A percentile compares a stretch with the other conserved stretches of the same genome.
These are phyloP conservation scores for Ladona fulva DNA, from an alignment of 1,140 invertebrate genomes.

Conservation along the genomic window DNA sequence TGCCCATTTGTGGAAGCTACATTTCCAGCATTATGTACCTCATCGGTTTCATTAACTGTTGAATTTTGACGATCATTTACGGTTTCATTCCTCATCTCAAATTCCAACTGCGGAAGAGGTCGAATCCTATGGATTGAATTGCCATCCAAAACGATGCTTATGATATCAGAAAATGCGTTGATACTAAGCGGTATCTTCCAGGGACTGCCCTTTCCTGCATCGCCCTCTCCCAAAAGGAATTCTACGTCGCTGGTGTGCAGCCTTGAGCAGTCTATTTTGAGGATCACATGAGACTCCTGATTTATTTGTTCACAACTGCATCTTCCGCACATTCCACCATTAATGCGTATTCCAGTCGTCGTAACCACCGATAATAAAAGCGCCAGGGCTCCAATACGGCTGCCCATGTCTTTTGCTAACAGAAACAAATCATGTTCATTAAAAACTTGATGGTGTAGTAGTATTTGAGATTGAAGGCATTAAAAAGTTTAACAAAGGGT, in stretches of 20 bases:
- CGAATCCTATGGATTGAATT: neutral
- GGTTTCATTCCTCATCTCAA: too few species aligned
- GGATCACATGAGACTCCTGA: neutral
- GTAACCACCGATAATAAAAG: too few species aligned
- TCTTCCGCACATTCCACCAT: neutral
- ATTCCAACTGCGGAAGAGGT: neutral
- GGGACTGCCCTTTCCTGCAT: neutral
- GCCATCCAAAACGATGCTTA: neutral
- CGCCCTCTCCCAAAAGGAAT: neutral
- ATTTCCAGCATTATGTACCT: too few species aligned
- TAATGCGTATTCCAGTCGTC: neutral
- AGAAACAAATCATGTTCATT: too few species aligned
- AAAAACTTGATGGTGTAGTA: too few species aligned
- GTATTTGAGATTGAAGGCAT: too few species aligned
- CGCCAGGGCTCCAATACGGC: too few species aligned
- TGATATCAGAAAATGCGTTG: neutral
- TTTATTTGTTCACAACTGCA: neutral
- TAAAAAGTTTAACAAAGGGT: too few species aligned
- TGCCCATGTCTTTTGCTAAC: too few species aligned
- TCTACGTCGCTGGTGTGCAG: neutral
- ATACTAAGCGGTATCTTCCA: neutral
- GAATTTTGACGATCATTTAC: too few species aligned
- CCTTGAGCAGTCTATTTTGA: neutral
- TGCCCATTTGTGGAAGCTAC: too few species aligned
- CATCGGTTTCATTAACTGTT: too few species aligned